These are phyloP conservation scores for Alcis repandata DNA, from an alignment of 2,888 invertebrate genomes.

Conservation along the genomic window DNA sequence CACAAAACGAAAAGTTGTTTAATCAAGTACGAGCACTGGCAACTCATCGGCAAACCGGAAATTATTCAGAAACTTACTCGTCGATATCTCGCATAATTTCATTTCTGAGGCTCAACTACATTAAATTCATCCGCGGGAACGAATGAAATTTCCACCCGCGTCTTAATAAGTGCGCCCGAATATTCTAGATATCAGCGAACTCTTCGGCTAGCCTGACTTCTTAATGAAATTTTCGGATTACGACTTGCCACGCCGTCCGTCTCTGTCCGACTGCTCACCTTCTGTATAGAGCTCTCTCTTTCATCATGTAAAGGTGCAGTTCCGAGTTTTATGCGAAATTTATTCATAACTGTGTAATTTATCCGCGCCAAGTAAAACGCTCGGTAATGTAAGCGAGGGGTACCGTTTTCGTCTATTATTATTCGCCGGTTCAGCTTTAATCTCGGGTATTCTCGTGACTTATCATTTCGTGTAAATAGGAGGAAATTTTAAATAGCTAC, in stretches of 20 bases:
- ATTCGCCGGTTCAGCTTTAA: conserved; percentile 77
- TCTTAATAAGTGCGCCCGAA: conserved; percentile 79
- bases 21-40: conserved; percentile 55
- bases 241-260: conserved; percentile 65
- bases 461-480: conserved; percentile 70
- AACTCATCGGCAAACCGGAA: conserved; percentile 57
- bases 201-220: conserved; percentile 81
- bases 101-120: conserved; percentile 67
- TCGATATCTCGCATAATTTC: conserved; percentile 69
- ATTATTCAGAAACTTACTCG: conserved; percentile 51
- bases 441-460: conserved; percentile 71
- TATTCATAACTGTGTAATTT: conserved; percentile 87
- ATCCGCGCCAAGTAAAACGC: conserved; percentile 82
- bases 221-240: conserved; percentile 87
- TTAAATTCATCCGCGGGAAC: conserved; percentile 73
- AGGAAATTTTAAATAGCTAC: conserved; percentile 59
- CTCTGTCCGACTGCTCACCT: conserved; percentile 56
- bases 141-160: conserved; percentile 72
- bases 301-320: conserved; percentile 83
- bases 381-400: conserved; percentile 75
- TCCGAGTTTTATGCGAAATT: conserved; percentile 86
- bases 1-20: conserved; percentile 49
- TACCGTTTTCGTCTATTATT: conserved; percentile 77
- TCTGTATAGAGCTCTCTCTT: conserved; percentile 62
- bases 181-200: conserved; percentile 83